Evolutionary conservation across 1,140 invertebrate genomes (phyloP), one percentile per base, ranked within the genome.

Genomic region (Bombus turneri): DNA sequence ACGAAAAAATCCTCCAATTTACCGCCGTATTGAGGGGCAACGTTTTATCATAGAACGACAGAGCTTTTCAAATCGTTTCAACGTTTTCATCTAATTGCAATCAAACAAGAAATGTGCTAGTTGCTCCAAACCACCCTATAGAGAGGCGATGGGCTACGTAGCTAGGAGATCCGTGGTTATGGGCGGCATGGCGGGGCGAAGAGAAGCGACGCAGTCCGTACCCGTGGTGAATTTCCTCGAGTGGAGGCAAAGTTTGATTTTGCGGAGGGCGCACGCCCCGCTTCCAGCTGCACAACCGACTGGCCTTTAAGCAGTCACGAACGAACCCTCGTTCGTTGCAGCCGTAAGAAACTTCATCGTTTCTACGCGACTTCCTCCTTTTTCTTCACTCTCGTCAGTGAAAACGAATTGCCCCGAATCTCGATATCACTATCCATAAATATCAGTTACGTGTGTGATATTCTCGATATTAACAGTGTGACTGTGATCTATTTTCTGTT

Each of bases 201-300:
- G 41, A 41, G 81, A 76, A 28, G 47, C 74, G 37, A 53, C 74
- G 62, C 69, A 53, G 81, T 39, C 41, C 37, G 43, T 53, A 28
- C 43, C 74, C 81, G 66, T 72, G 68, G 75, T 80, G 83, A 59
- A 80, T 85, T 85, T 85, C 68, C 75, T 83, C 85, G 81, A 79
- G 84, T 73, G 87, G 86, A 74, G 72, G 80, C 81, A 83, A 91
- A 83, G 80, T 91, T 91, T 91, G 90, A 91, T 91, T 85, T 87
- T 72, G 81, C 79, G 78, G 68, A 91, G 86, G 89, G 89, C 88
- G 89, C 89, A 91, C 80, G 87, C 90, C 75, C 87, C 87, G 86
- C 73, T 88, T 87, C 90, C 89, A 90, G 90, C 82, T 76, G 80
- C 87, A 91, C 87, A 89, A 83, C 90, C 90, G 85, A 91, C 87